Conservation (phyloP, 2,888 invertebrate species). For the Lacanobia oleracea region DNA sequence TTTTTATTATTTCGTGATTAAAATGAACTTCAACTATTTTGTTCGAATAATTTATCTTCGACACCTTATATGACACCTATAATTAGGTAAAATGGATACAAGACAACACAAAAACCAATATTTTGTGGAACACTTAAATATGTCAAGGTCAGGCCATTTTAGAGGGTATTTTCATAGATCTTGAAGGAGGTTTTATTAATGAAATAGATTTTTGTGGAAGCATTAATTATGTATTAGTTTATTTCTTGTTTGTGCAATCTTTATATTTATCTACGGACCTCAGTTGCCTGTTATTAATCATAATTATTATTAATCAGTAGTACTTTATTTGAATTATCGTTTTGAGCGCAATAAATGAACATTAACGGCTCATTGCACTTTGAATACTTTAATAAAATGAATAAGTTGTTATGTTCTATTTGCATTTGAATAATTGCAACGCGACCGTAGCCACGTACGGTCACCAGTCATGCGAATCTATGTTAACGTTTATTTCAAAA, state of each 20-base stretch:
- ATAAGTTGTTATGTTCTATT: conserved; percentile 1
- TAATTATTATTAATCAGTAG: neutral
- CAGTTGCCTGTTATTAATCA: too few relatives aligned
- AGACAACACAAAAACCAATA: neutral
- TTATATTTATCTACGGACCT: too few relatives aligned
- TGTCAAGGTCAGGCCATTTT: neutral
- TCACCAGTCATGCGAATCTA: conserved; percentile 13
- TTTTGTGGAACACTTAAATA: neutral
- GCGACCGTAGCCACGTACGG: neutral
- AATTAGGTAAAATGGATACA: neutral
- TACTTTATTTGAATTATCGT: neutral
- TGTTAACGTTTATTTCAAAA: conserved; percentile 8
- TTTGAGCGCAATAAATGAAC: neutral
- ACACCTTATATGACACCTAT: neutral
- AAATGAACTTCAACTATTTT: neutral
- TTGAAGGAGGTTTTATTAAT: too few relatives aligned
- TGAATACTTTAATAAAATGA: neutral
- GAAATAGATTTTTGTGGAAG: too few relatives aligned
- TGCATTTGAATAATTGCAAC: conserved; percentile 29
- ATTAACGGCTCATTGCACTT: neutral
- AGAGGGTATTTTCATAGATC: neutral
- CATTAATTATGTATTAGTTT: too few relatives aligned
- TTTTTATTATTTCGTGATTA: too few relatives aligned
- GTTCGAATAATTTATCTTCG: neutral
- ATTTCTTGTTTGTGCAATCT: too few relatives aligned